phyloP scores from a whole-genome alignment of 2,113 vertebrate species.

The Thymallus thymallus region DNA sequence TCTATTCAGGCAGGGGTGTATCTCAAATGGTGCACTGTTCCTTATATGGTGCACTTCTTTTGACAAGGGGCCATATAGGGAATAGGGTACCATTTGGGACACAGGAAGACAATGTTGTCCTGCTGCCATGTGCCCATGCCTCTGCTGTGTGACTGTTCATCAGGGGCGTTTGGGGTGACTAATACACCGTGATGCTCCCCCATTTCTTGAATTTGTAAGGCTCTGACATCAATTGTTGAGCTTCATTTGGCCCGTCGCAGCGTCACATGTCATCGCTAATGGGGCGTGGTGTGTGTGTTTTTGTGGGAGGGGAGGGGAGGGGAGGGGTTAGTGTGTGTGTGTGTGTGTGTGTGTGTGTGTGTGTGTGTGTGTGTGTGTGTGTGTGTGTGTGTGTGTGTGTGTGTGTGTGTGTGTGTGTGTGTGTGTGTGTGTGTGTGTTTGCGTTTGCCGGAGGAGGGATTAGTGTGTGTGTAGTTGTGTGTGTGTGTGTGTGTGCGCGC shows the following conservation, averaged over 20 bases:
- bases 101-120: constrained; percentile 58
- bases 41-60: no score
- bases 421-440: constrained; percentile 44
- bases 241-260: constrained; percentile 77
- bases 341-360: constrained; percentile 18
- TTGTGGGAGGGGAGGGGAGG: background rate
- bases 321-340: constrained; percentile 11
- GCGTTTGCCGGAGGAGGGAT: background rate
- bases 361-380: background rate
- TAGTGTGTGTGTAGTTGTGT: constrained; percentile 18
- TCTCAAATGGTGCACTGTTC: no score
- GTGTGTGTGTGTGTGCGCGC: constrained; percentile 8
- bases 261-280: constrained; percentile 78
- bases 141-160: constrained; percentile 54
- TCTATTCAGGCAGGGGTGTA: constrained; percentile 39
- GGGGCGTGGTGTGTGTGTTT: constrained; percentile 62
- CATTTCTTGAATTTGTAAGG: constrained; percentile 83
- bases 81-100: no score
- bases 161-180: constrained; percentile 73
- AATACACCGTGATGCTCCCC: constrained; percentile 76
- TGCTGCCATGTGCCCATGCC: constrained; percentile 45
- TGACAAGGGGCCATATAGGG: no score
- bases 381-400: background rate
- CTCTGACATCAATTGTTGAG: constrained; percentile 82
- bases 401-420: constrained; percentile 20